Conservation (phyloP, 2,888 invertebrate genomes). For the Sceliomorpha sp. region DNA sequence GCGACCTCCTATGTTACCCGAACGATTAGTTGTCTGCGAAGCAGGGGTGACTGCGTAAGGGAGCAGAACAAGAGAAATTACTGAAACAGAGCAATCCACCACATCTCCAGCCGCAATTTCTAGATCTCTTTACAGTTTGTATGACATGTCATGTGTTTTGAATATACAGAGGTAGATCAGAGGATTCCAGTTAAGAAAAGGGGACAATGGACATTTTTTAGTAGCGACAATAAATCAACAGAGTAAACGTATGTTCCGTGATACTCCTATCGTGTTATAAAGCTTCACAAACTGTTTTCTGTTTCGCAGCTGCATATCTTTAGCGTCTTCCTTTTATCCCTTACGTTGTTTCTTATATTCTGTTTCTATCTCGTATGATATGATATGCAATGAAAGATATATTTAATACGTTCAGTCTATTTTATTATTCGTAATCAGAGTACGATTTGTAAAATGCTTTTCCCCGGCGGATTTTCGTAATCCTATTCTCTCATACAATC, state of each 20-base stretch:
- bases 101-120: too few species aligned
- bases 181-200: slow-evolving; percentile 10
- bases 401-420: too few species aligned
- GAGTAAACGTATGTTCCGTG: slow-evolving; percentile 56
- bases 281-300: slow-evolving; percentile 48
- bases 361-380: too few species aligned
- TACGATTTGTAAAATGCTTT: too few species aligned
- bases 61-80: slow-evolving; percentile 21
- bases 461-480: too few species aligned
- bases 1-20: slow-evolving; percentile 12
- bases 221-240: slow-evolving; percentile 57
- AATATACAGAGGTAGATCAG: slow-evolving; percentile 13
- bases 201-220: slow-evolving; percentile 58
- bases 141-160: too few species aligned
- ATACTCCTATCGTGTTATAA: slow-evolving; percentile 56
- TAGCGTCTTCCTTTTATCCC: slow-evolving; percentile 11
- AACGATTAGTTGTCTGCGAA: slow-evolving; percentile 26
- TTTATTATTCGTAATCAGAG: too few species aligned
- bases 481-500: too few species aligned
- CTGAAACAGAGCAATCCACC: slow-evolving; percentile 16
- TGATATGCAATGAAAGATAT: too few species aligned
- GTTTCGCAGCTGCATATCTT: slow-evolving; percentile 16
- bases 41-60: slow-evolving; percentile 6
- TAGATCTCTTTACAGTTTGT: too few species aligned
- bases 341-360: not conserved